Evolutionary conservation across 2,113 vertebrate genomes (phyloP).

Genomic region (Malurus cyaneus): DNA sequence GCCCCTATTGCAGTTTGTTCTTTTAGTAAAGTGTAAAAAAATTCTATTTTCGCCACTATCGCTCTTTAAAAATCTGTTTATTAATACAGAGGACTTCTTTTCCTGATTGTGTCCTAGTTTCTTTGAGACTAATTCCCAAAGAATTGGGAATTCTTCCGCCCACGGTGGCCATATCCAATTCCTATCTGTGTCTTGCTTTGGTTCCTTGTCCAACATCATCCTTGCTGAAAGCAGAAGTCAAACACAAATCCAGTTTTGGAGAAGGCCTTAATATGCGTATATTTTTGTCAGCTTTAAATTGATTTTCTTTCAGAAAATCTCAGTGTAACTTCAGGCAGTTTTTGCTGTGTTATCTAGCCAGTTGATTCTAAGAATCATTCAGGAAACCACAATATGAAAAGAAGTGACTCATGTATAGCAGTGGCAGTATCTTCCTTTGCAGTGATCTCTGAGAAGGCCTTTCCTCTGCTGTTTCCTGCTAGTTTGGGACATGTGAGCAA

Average conservation of each 20-base stretch:
- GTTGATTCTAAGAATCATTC: neutral
- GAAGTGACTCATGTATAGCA: neutral
- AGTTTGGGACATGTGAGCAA: neutral
- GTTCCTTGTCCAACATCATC: neutral
- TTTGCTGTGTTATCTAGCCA: neutral
- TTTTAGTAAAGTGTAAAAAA: neutral
- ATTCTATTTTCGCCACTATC: neutral
- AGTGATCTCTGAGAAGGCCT: neutral
- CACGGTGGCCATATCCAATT: neutral
- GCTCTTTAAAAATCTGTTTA: neutral
- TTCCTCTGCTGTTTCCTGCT: neutral
- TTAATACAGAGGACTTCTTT: neutral
- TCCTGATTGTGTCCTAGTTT: neutral
- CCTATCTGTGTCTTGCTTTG: neutral
- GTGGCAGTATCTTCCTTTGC: neutral
- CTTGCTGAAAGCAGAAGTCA: neutral
- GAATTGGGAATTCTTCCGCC: neutral
- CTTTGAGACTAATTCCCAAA: neutral
- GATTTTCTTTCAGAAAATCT: neutral
- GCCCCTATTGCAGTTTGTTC: neutral
- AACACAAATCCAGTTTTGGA: neutral
- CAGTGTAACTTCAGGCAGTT: neutral
- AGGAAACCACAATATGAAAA: slow-evolving; percentile 18
- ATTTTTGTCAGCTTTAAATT: neutral
- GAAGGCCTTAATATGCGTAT: neutral